A percentile compares a stretch with the other conserved stretches of the same genome.
Evolutionary conservation across 1,140 invertebrate genomes (phyloP).

Genomic region (Eurosta solidaginis): DNA sequence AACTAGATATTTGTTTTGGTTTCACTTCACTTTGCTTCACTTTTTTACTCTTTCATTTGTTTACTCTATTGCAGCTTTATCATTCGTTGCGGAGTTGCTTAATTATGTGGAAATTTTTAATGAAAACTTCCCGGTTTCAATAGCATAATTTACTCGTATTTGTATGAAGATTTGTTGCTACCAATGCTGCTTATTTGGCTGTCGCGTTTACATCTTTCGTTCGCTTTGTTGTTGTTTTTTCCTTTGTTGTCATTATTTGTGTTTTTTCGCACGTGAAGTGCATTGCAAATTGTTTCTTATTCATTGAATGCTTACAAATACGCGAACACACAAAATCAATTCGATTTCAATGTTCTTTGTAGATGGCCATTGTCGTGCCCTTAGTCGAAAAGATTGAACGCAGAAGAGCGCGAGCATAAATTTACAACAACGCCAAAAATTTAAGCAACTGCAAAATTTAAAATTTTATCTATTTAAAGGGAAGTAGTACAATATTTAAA

Average conservation of each 20-base stretch:
- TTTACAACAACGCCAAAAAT: no score
- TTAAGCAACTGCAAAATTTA: no score
- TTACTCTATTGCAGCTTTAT: neutral
- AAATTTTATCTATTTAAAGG: no score
- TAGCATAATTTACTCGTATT: neutral
- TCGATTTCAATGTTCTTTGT: neutral
- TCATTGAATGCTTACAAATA: neutral
- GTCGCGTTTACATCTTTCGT: neutral
- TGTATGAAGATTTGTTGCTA: neutral
- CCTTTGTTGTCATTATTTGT: neutral
- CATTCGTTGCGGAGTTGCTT: slow-evolving; percentile 21
- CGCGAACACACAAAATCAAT: neutral
- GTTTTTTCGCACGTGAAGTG: neutral
- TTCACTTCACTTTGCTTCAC: neutral
- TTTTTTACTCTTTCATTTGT: neutral
- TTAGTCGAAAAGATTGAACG: no score
- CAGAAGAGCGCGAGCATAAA: no score
- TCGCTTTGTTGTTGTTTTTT: neutral
- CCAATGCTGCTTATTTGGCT: neutral
- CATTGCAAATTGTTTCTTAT: neutral
- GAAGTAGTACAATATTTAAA: no score
- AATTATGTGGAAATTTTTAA: slow-evolving; percentile 23
- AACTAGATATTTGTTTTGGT: neutral
- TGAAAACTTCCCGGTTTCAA: slow-evolving; percentile 8
- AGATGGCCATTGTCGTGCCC: neutral